Evolutionary conservation across 2,113 vertebrate genomes (phyloP).

Genomic region (Xiphophorus maculatus): DNA sequence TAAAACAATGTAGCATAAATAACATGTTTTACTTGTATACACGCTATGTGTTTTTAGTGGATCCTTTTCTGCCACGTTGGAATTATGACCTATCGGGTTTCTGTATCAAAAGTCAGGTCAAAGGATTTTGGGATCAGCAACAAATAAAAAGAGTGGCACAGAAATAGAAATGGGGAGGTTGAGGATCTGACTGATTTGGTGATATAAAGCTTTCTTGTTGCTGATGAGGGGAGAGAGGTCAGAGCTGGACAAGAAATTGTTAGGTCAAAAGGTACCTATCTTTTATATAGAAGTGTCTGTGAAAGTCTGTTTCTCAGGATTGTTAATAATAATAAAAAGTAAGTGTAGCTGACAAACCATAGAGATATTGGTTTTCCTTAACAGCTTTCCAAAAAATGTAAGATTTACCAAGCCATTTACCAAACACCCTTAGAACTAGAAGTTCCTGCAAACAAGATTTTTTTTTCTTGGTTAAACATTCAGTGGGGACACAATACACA

Average conservation of each 20-base stretch:
- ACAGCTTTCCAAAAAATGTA: too few relatives aligned
- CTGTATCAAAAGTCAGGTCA: neutral
- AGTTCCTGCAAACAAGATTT: too few relatives aligned
- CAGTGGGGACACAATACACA: too few relatives aligned
- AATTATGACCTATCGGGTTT: neutral
- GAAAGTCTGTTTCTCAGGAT: neutral
- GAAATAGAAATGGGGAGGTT: too few relatives aligned
- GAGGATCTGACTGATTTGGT: slow-evolving; percentile 12
- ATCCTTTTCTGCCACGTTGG: neutral
- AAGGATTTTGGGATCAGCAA: neutral
- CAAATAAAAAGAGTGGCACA: too few relatives aligned
- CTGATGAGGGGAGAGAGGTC: slow-evolving; percentile 33
- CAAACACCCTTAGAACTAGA: too few relatives aligned
- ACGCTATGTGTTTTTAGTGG: neutral
- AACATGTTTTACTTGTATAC: neutral
- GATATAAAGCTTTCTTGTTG: slow-evolving; percentile 63
- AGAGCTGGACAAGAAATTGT: slow-evolving; percentile 28
- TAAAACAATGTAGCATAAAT: neutral
- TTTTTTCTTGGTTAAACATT: too few relatives aligned
- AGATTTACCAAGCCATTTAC: too few relatives aligned
- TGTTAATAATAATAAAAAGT: too few relatives aligned
- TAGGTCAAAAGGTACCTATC: slow-evolving; percentile 37
- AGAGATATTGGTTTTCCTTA: too few relatives aligned
- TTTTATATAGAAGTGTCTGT: slow-evolving; percentile 3
- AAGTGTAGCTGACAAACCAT: too few relatives aligned